Evolutionary conservation across 2,888 invertebrate species (phyloP).

Genomic region (Lutraria lutraria): DNA sequence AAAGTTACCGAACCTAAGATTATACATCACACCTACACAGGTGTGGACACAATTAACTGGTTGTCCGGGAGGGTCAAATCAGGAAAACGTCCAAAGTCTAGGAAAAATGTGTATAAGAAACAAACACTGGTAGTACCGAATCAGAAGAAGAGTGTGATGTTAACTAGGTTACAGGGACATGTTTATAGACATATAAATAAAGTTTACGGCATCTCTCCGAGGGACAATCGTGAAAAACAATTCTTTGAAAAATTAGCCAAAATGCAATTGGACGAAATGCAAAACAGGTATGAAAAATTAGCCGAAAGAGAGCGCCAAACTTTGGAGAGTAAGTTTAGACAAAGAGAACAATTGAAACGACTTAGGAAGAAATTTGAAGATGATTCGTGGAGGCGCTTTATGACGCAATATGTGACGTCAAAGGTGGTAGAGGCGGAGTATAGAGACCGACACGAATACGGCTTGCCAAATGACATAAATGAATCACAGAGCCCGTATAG

Average conservation of each 20-base stretch:
- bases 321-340: conserved; percentile 63
- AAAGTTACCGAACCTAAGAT: conserved; percentile 63
- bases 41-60: conserved; percentile 60
- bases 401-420: conserved; percentile 82
- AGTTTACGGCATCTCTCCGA: conserved; percentile 72
- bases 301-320: conserved; percentile 66
- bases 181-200: conserved; percentile 76
- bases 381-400: conserved; percentile 78
- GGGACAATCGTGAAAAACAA: conserved; percentile 71
- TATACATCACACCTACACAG: conserved; percentile 72
- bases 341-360: conserved; percentile 70
- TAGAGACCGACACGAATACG: conserved; percentile 76
- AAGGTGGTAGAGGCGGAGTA: conserved; percentile 79
- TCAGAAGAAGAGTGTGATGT: conserved; percentile 70
- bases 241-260: conserved; percentile 76
- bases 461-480: conserved; percentile 76
- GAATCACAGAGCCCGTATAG: neutral
- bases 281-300: conserved; percentile 65
- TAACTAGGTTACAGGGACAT: conserved; percentile 73
- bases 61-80: conserved; percentile 50
- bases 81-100: conserved; percentile 45
- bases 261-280: conserved; percentile 72
- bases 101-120: conserved; percentile 42
- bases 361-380: conserved; percentile 76
- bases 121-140: conserved; percentile 49